A percentile compares a stretch with the other conserved stretches of the same genome.
Evolutionary conservation across 2,113 vertebrate species (phyloP).

Genomic region (human (Homo sapiens)): GRCh38 chr14:92514501-92515000

Average conservation of each 20-base stretch:
- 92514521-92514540: constrained; percentile 49
- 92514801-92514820: neutral
- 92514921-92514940: neutral
- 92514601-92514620: neutral
- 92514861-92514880: neutral
- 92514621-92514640: neutral
- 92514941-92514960: neutral
- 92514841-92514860: neutral
- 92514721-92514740: neutral
- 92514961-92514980: neutral
- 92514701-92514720: neutral
- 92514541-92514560: constrained; percentile 26
- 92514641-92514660: neutral
- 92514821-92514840: neutral
- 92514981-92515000: neutral
- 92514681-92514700: neutral
- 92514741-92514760: neutral
- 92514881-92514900: neutral
- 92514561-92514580: constrained; percentile 42
- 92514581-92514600: neutral
- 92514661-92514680: neutral
- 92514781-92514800: neutral
- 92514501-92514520: neutral
- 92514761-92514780: neutral
- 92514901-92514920: constrained; percentile 3